Percentiles rank a stretch among this genome's conserved stretches.
Conservation (phyloP, 2,888 invertebrate species). For the Caradrina clavipalpis region DNA sequence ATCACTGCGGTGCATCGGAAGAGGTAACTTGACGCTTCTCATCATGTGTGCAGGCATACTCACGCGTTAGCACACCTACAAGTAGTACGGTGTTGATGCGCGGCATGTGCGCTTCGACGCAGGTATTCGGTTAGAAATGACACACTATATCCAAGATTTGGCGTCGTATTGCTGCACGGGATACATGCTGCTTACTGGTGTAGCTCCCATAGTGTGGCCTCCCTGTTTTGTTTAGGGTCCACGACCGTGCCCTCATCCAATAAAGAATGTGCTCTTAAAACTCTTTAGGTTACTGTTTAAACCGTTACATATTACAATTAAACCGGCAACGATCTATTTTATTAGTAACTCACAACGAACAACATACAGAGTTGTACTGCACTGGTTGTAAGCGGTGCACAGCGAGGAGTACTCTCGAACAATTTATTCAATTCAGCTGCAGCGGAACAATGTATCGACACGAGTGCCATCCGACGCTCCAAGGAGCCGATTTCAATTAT, state of each 20-base stretch:
- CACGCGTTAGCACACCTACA: too few relatives aligned
- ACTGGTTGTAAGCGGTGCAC: constrained; percentile 28
- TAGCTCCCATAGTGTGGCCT: too few relatives aligned
- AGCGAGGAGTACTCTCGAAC: constrained; percentile 28
- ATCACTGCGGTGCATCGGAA: constrained; percentile 12
- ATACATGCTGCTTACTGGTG: too few relatives aligned
- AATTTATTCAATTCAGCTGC: constrained; percentile 60
- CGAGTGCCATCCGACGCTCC: constrained; percentile 54
- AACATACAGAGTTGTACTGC: constrained; percentile 25
- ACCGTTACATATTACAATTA: constrained; percentile 6
- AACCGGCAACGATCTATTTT: constrained; percentile 24
- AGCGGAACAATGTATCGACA: constrained; percentile 56
- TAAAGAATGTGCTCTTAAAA: not conserved
- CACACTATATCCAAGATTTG: too few relatives aligned
- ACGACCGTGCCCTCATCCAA: not conserved
- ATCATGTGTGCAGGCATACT: too few relatives aligned
- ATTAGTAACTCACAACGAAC: constrained; percentile 45
- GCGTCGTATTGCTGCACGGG: too few relatives aligned
- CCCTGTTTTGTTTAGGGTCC: not conserved
- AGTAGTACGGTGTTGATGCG: too few relatives aligned
- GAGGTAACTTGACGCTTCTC: not conserved
- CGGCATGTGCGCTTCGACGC: too few relatives aligned
- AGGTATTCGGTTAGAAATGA: too few relatives aligned
- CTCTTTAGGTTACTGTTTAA: not conserved
- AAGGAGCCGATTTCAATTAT: constrained; percentile 63